These are phyloP conservation scores for Neoscelio sp. DNA, from an alignment of 2,888 invertebrate genomes.

Conservation along the genomic window DNA sequence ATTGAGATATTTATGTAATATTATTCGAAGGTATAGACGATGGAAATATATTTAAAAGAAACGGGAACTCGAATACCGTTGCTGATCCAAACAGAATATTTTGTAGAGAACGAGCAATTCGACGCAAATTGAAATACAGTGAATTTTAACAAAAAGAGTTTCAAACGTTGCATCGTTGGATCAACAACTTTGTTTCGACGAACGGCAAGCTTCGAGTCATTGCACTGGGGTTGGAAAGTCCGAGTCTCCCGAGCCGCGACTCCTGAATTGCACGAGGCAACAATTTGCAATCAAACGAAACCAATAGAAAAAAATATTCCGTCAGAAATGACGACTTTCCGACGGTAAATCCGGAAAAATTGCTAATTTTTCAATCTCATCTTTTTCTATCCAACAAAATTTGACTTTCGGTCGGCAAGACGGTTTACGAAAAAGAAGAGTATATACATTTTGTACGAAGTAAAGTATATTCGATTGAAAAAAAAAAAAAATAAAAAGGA, in stretches of 20 bases:
- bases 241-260: conserved; percentile 21
- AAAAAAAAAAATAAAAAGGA: not conserved
- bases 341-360: conserved; percentile 9
- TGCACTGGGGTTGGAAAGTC: conserved; percentile 53
- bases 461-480: conserved; percentile 38
- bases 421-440: conserved; percentile 17
- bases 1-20: conserved; percentile 78
- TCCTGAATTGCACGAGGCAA: conserved; percentile 41
- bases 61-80: conserved; percentile 31
- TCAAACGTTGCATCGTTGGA: conserved; percentile 21
- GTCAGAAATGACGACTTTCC: conserved; percentile 22
- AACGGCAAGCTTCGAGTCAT: conserved; percentile 43
- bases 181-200: conserved; percentile 51
- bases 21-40: conserved; percentile 71
- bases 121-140: not conserved
- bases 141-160: conserved; percentile 4
- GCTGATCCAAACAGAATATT: conserved; percentile 57
- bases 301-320: conserved; percentile 17
- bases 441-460: conserved; percentile 54
- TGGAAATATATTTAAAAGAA: conserved; percentile 71
- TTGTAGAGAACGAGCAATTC: conserved; percentile 12
- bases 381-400: too few species aligned
- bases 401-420: conserved; percentile 23
- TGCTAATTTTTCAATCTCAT: too few species aligned
- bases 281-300: conserved; percentile 25